Percentiles rank a stretch among this genome's conserved stretches.
phyloP scores from a whole-genome alignment of 64 coral and sea anemone genomes.

The Catalaphyllia jardinei region DNA sequence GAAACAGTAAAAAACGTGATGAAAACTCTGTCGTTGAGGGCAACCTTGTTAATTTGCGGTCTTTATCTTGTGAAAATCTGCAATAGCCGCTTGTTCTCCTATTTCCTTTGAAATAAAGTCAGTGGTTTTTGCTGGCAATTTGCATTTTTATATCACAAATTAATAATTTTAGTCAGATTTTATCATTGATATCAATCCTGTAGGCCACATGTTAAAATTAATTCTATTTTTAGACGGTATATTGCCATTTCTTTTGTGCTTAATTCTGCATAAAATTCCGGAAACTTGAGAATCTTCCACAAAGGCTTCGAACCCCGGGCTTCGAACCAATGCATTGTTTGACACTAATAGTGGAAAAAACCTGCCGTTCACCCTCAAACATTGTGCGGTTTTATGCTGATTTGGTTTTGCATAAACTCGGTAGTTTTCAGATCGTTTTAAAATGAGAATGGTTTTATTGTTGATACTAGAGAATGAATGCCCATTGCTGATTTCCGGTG shows the following conservation, averaged over 20 bases:
- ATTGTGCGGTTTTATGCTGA: neutral
- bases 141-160: neutral
- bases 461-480: neutral
- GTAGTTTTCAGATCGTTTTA: neutral
- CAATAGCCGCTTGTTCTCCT: neutral
- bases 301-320: no score
- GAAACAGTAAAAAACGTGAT: neutral
- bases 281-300: no score
- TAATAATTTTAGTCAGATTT: neutral
- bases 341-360: no score
- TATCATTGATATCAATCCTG: neutral
- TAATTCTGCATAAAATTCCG: no score
- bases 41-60: neutral
- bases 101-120: neutral
- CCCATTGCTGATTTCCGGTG: no score
- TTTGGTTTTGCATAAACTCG: neutral
- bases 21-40: neutral
- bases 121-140: neutral
- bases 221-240: no score
- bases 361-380: no score
- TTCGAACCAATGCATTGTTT: no score
- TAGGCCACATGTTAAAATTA: no score
- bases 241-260: no score
- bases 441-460: neutral
- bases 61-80: neutral